Conservation (phyloP, 1,140 invertebrate species). For the Pectinophora gossypiella region DNA sequence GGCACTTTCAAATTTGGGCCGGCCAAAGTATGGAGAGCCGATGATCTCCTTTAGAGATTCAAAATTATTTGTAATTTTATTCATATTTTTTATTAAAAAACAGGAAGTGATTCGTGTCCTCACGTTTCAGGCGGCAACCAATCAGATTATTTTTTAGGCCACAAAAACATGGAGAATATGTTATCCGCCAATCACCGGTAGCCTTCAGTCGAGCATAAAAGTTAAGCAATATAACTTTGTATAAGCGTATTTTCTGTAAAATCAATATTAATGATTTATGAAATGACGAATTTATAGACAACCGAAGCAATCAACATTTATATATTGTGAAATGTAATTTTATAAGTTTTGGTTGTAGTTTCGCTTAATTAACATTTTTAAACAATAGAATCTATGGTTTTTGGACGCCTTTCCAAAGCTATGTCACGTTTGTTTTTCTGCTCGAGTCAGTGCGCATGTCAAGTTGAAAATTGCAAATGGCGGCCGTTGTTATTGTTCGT, state of each 20-base stretch:
- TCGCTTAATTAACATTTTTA: too few relatives aligned
- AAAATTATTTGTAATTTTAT: conserved; percentile 2
- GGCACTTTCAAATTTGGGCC: too few relatives aligned
- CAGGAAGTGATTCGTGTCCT: conserved; percentile 69
- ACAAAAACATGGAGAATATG: conserved; percentile 58
- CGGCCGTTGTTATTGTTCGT: conserved; percentile 77
- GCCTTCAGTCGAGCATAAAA: conserved; percentile 62
- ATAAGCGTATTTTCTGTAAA: conserved; percentile 14
- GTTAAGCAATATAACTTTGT: conserved; percentile 40
- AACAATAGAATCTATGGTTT: conserved; percentile 3
- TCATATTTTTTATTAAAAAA: conserved; percentile 22
- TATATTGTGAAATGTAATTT: conserved; percentile 5
- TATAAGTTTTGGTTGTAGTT: too few relatives aligned
- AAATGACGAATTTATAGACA: not conserved
- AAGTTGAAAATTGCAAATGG: conserved; percentile 77
- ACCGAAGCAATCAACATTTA: not conserved
- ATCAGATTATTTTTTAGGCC: conserved; percentile 35
- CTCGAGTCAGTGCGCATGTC: conserved; percentile 75
- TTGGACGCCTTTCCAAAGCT: conserved; percentile 38
- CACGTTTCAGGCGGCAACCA: conserved; percentile 59
- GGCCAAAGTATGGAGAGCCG: too few relatives aligned
- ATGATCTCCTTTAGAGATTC: too few relatives aligned
- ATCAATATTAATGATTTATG: not conserved
- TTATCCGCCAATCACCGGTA: conserved; percentile 48
- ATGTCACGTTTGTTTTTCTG: conserved; percentile 63